Base-by-base conservation (phyloP, 1,140 invertebrate genomes). In the Holotrichia oblita region DNA sequence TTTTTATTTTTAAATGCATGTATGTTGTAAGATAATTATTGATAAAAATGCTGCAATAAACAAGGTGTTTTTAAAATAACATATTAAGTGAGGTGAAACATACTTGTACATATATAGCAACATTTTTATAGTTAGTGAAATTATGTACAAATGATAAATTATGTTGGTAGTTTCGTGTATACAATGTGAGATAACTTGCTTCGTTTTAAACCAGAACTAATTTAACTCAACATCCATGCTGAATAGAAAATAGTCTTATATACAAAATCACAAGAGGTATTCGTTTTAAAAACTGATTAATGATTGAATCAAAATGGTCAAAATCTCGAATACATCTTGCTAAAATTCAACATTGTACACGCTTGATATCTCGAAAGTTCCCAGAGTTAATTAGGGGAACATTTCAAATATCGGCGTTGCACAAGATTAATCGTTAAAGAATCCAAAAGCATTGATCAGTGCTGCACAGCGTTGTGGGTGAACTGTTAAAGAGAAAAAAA, bases 391-490 rank as follows among this genome's bases (percentile, higher is more conserved):
- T 48, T 48, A 2, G 10, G n/a, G 44, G 10, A 17, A 48, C 44
- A 3, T 48, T 48, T 48, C 44, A 6, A 48, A 48, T 8, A 27
- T 69, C 61, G 24, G 8, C n/a, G n/a, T 14, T 69, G 27, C 8
- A 69, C 61, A 22, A 69, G 22, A 55, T 55, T 55, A 7, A n/a
- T 55, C 14, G 48, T 55, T 55, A 69, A 69, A 69, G 27, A 34
- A 69, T 69, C 22, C 17, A 14, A 22, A 69, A 69, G 61, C 61
- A 22, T 69, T 22, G 40, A 74, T 14, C 34, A 42, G 73, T 74
- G 73, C 73, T 74, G 73, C 73, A 44, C 73, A 74, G 73, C 73
- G 17, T 41, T 74, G 6, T 74, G 40, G 27, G 73, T 74, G 73
- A n/a, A 24, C 40, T 41, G 17, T 74, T 27, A 44, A 40, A 40